Evolutionary conservation across 2,797 vertebrate genomes (phyloP), one percentile per base, ranked within the genome.

Genomic region (Myoxocephalus aenaeus): DNA sequence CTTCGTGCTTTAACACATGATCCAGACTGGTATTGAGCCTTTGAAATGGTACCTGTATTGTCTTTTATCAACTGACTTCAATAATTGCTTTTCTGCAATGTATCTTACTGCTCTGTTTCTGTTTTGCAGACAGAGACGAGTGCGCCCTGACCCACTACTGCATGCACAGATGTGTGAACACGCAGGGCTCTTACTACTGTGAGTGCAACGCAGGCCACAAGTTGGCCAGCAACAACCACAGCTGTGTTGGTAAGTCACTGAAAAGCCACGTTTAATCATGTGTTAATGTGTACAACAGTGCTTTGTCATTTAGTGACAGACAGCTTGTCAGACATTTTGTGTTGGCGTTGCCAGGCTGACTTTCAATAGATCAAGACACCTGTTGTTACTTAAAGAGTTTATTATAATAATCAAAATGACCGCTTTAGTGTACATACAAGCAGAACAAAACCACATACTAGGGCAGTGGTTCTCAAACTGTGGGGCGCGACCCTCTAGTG

Each of bases 191-290:
- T 2, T 99, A 98, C 93, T 95, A 97, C 86, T 99, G 98, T 75
- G 96, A 98, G 82, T 99, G 98, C 94, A 98, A 96, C 53, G 75
- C 90, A 1, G 98, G 98, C 63, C 96, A 97, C 94, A 96, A 96
- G 91, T 84, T 99, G 88, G 95, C 97, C n/a, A 93, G 95, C 91
- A 98, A 99, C 95, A 99, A 99, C 92, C 97, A 97, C 94, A 98
- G 96, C 78, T 99, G 98, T 4, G 93, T 96, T 85, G 98, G 98
- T 99, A 95, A 97, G 97, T 91, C 51, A 42, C 61, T 66, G 69
- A 75, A 65, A 82, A 77, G 44, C 29, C 46, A n/a, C 36, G 36
- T 70, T 48, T 64, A 46, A 32, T 61, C 25, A 32, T 18, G 44
- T 44, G 62, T 36, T 46, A 65, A 69, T 65, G 51, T 68, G 63